Conservation (phyloP, 2,888 invertebrate genomes). For the Peribatodes rhomboidaria region DNA sequence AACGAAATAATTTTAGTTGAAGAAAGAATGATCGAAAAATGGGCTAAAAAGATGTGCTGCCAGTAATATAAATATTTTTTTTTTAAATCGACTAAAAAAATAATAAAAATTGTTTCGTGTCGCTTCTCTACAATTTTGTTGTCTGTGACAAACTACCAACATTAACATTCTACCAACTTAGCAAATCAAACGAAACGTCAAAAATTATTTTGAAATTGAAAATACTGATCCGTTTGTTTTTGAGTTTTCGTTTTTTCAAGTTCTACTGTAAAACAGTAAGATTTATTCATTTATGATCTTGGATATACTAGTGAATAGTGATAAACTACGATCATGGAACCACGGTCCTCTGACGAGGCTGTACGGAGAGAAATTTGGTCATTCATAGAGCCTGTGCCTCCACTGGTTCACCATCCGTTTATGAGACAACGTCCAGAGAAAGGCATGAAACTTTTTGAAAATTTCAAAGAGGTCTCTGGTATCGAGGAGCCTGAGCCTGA, state of each 20-base stretch:
- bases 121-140: not conserved
- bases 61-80: not conserved
- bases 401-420: constrained; percentile 77
- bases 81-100: too few relatives aligned
- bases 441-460: constrained; percentile 74
- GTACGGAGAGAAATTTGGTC: constrained; percentile 76
- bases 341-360: constrained; percentile 66
- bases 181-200: constrained; percentile 24
- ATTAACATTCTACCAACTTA: constrained; percentile 21
- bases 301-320: not conserved
- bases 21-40: too few relatives aligned
- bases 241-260: too few relatives aligned
- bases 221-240: constrained; percentile 16
- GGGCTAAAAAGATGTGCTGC: not conserved
- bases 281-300: too few relatives aligned
- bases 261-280: too few relatives aligned
- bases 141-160: not conserved
- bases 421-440: constrained; percentile 79
- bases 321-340: constrained; percentile 53
- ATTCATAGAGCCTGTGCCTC: constrained; percentile 80
- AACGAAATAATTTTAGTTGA: constrained; percentile 14
- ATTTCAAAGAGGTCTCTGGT: constrained; percentile 75
- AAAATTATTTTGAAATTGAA: constrained; percentile 1
- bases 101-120: not conserved
- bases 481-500: constrained; percentile 74